phyloP scores from a whole-genome alignment of 2,888 invertebrate species.

The Eristalis intricaria region DNA sequence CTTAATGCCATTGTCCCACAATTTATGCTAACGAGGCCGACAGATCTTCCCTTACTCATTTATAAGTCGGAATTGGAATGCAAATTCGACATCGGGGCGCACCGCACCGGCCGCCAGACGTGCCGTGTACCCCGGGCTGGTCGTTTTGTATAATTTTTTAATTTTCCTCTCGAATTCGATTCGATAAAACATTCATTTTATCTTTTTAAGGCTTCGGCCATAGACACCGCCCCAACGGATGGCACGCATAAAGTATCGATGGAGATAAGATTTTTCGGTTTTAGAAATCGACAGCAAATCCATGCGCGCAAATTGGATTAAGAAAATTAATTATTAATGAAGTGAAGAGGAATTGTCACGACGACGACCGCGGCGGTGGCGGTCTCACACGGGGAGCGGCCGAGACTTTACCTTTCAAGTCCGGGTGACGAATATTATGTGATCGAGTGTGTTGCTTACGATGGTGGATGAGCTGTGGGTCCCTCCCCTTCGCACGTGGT shows the following conservation, averaged over 20 bases:
- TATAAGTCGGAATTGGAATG: background rate
- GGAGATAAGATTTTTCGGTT: background rate
- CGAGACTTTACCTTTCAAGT: background rate
- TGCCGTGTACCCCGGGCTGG: background rate
- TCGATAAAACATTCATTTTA: background rate
- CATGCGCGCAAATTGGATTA: background rate
- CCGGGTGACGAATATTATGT: slow-evolving; percentile 1
- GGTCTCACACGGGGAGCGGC: background rate
- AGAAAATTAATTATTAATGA: background rate
- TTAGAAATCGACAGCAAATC: background rate
- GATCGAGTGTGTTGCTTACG: background rate
- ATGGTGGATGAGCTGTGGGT: background rate
- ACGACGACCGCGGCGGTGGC: background rate
- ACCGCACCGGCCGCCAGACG: background rate
- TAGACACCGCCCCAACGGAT: too few species aligned
- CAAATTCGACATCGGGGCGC: background rate
- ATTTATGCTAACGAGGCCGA: background rate
- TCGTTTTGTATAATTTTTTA: background rate
- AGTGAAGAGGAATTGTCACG: background rate
- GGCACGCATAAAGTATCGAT: background rate
- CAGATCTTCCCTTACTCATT: background rate
- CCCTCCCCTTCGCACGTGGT: background rate
- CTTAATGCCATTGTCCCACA: background rate
- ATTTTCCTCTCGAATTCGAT: background rate
- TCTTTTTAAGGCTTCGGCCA: background rate